Evolutionary conservation across 2,888 invertebrate species (phyloP), one percentile per base, ranked within the genome.

Genomic region (Idaea straminata): DNA sequence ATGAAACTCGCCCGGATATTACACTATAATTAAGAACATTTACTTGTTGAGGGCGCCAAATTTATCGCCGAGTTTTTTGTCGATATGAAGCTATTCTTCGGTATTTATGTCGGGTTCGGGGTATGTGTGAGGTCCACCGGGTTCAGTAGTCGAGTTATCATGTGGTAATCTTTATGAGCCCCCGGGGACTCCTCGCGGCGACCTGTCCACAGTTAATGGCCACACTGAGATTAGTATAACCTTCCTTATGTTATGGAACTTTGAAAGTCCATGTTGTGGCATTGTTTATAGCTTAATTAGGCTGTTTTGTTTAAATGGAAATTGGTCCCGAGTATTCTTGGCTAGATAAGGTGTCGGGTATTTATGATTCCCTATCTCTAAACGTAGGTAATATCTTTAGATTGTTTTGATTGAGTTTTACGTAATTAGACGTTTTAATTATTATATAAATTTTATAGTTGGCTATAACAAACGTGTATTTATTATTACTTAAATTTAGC

Each of bases 201-300:
- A 88, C 86, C 91, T 89, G 92, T 91, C 91, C 84, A 85, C 91
- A 87, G 86, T 86, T 92, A 92, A 92, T 91, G 91, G 89, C 85
- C 80, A 79, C 47, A 77, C 80, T 72, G 84, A 91, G 89, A 91
- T 90, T 90, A 90, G 87, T 87, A 83, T 80, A 77, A 79, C 79
- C 74, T 77, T 79, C 78, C 77, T 83, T 84, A 87, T 86, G 86
- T 91, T 88, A 88, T 87, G 85, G 85, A 82, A 83, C 83, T 72
- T 88, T 87, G 85, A 85, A 82, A 83, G 83, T 72, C 79, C 86
- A 85, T 92, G 90, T 91, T 90, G 90, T 89, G 87, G 92, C 83
- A 89, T 91, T 88, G 90, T 92, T 92, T 92, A 92, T 92, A 86
- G 91, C 91, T 92, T 92, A 92, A 92, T 92, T 92, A 92, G 91